Conservation (phyloP, 2,113 vertebrate species). For the Psammodynastes pulverulentus region DNA sequence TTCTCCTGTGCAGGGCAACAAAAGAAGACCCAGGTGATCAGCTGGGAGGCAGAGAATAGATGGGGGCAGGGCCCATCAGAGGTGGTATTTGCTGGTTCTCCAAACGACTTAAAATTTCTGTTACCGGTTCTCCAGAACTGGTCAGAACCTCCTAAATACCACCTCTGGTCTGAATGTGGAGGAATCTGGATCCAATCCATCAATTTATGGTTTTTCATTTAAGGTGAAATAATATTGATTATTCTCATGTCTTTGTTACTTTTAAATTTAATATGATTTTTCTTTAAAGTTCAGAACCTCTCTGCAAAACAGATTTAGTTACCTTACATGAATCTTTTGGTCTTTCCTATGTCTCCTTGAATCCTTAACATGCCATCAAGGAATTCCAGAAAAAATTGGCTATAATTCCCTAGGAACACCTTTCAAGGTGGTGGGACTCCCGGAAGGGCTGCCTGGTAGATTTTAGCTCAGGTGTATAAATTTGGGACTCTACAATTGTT, state of each 20-base stretch:
- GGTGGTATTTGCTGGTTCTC: too few species aligned
- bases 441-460: background rate
- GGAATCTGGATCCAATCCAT: background rate
- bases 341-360: background rate
- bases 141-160: too few species aligned
- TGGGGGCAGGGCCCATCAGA: too few species aligned
- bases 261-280: background rate
- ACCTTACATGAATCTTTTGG: background rate
- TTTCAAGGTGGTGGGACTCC: too few species aligned
- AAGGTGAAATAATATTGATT: background rate
- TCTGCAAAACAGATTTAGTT: background rate
- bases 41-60: too few species aligned
- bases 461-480: background rate
- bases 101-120: too few species aligned
- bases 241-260: background rate
- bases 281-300: background rate
- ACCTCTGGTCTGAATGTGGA: too few species aligned
- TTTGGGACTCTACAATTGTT: background rate
- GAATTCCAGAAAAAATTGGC: background rate
- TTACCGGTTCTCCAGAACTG: too few species aligned
- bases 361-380: background rate
- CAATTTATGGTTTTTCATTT: background rate
- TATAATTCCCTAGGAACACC: background rate
- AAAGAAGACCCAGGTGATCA: too few species aligned
- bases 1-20: too few species aligned